Conservation (phyloP, 1,140 invertebrate genomes). For the Phenacoccus solenopsis region DNA sequence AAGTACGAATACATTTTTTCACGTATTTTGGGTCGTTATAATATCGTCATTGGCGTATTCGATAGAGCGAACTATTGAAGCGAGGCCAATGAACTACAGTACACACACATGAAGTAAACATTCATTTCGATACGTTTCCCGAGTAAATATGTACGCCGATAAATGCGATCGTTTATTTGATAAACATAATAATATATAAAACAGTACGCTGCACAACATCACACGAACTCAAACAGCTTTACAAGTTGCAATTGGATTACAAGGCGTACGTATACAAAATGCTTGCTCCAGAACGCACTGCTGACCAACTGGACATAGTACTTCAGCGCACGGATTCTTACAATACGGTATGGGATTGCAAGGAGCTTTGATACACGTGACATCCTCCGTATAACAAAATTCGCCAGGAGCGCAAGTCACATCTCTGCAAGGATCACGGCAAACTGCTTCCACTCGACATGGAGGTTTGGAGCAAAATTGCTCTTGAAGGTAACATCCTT, state of each 20-base stretch:
- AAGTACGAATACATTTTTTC: neutral
- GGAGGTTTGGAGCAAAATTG: neutral
- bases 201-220: no score
- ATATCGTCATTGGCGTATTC: neutral
- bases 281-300: neutral
- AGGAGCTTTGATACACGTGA: neutral
- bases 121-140: no score
- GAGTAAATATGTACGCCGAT: no score
- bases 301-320: neutral
- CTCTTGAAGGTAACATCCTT: neutral
- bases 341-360: neutral
- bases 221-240: neutral
- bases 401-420: neutral
- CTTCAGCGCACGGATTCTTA: neutral
- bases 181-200: no score
- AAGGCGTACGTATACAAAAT: neutral
- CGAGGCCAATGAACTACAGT: neutral
- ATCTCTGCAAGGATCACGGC: neutral
- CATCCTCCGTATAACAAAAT: neutral
- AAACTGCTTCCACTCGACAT: neutral
- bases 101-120: no score
- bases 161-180: no score
- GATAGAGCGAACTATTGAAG: neutral
- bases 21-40: neutral
- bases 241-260: neutral